phyloP scores from a whole-genome alignment of 2,888 invertebrate genomes.

The Pyrochroa serraticornis region DNA sequence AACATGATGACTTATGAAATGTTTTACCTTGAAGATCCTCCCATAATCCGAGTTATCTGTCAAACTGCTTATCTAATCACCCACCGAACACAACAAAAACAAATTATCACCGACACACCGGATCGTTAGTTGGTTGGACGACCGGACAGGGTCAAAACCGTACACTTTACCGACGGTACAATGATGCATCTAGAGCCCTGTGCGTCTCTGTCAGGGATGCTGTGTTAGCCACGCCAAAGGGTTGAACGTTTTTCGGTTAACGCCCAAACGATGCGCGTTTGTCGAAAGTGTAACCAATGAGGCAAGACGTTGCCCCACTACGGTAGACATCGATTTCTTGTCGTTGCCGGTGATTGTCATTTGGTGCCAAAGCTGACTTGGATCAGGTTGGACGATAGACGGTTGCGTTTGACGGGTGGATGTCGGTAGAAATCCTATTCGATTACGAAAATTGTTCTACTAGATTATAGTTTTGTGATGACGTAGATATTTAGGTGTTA shows the following conservation, averaged over 20 bases:
- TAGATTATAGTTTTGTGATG: no score
- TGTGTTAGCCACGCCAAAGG: constrained; percentile 48
- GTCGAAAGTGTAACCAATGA: constrained; percentile 42
- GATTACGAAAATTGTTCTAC: no score
- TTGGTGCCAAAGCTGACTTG: no score
- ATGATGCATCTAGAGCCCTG: constrained; percentile 48
- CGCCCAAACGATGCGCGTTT: constrained; percentile 41
- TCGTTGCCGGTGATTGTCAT: no score
- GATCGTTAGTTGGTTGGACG: neutral
- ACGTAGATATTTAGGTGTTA: no score
- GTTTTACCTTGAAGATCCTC: no score
- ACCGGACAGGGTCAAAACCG: constrained; percentile 5
- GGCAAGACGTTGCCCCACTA: constrained; percentile 31
- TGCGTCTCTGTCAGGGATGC: constrained; percentile 54
- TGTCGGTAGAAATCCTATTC: no score
- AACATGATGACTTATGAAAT: no score
- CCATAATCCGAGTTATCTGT: no score
- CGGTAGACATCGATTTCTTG: neutral
- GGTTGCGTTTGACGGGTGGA: no score
- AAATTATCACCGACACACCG: neutral
- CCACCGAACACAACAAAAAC: neutral
- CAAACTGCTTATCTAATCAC: neutral
- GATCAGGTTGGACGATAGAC: no score
- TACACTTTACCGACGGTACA: constrained; percentile 50
- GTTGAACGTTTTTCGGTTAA: constrained; percentile 39